Evolutionary conservation across 2,888 invertebrate species (phyloP), one percentile per base, ranked within the genome.

Genomic region (Molanna angustata): DNA sequence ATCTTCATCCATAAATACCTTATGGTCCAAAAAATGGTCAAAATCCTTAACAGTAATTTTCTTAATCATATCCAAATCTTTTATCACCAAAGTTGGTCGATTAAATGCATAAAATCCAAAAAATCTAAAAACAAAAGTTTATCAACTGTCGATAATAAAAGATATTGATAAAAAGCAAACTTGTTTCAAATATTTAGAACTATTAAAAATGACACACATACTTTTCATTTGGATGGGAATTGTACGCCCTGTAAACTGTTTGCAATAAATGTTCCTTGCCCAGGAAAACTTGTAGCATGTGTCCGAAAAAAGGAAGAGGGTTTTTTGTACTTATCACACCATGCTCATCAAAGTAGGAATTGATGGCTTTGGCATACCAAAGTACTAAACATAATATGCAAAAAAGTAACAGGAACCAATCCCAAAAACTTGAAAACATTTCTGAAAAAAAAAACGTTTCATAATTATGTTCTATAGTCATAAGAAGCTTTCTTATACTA

Each of bases 31-130:
- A 20, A 67, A 68, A 22, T 62, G 57, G 2, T 68, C 65, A 43
- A 69, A 69, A 56, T 64, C 62, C 22, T 64, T 67, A 3, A 66
- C 62, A 1, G 60, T 60, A 4, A 67, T 48, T 1, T 63, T 59
- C 41, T 63, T 66, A n/a, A 70, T 65, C 6, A 69, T 33, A 3
- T 68, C 65, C 0, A 66, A 65, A 49, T 68, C 67, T 9, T 63
- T 62, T 1, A 70, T 11, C 1, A 69, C 2, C 2, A 66, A 11
- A 0, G 52, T 27, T 1, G 68, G 67, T 1, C 50, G 61, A 4
- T 51, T 43, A 20, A 68, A 64, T 13, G 66, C 65, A 51, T 65
- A 64, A 18, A 58, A 43, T 1, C 67, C 69, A 3, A 63, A 48
- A 39, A 48, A 58, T 46, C 58, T 58, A 17, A 6, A 37, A 37